These are phyloP conservation scores for Galago senegalensis DNA, from an alignment of 2,797 vertebrate species.

Conservation along the genomic window DNA sequence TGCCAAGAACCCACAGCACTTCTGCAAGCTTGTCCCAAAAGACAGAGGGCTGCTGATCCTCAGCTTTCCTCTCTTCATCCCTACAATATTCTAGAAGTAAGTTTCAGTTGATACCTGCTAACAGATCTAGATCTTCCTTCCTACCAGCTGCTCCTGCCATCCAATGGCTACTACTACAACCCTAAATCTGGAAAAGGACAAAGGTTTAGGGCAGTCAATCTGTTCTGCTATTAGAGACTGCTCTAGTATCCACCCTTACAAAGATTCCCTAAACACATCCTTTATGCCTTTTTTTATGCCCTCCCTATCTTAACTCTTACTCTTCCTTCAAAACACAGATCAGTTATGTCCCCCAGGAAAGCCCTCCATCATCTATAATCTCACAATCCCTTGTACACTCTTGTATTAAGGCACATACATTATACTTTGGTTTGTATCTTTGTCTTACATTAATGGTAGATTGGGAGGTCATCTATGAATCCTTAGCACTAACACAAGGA, in stretches of 20 bases:
- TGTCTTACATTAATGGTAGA: conserved; percentile 24
- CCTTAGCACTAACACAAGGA: conserved; percentile 50
- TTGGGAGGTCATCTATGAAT: conserved; percentile 11
- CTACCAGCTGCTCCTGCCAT: not conserved
- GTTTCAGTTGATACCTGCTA: not conserved
- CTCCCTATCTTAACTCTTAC: conserved; percentile 38
- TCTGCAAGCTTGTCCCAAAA: conserved; percentile 55
- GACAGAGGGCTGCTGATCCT: conserved; percentile 39
- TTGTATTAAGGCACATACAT: conserved; percentile 35
- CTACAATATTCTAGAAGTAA: conserved; percentile 41
- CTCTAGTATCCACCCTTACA: not conserved
- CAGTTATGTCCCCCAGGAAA: not conserved
- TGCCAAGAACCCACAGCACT: conserved; percentile 58
- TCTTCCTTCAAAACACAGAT: conserved; percentile 69
- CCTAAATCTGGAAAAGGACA: conserved; percentile 24
- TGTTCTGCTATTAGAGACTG: not conserved
- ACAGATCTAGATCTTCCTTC: conserved; percentile 24
- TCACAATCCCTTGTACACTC: not conserved
- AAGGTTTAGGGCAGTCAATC: not conserved
- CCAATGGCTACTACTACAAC: not conserved
- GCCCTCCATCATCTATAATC: conserved; percentile 23
- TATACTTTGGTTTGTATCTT: conserved; percentile 35
- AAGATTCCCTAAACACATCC: conserved; percentile 3
- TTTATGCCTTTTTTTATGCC: conserved; percentile 37
- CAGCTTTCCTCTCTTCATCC: conserved; percentile 5